Evolutionary conservation across 2,797 vertebrate species (phyloP).

Genomic region (Aselliscus stoliczkanus): DNA sequence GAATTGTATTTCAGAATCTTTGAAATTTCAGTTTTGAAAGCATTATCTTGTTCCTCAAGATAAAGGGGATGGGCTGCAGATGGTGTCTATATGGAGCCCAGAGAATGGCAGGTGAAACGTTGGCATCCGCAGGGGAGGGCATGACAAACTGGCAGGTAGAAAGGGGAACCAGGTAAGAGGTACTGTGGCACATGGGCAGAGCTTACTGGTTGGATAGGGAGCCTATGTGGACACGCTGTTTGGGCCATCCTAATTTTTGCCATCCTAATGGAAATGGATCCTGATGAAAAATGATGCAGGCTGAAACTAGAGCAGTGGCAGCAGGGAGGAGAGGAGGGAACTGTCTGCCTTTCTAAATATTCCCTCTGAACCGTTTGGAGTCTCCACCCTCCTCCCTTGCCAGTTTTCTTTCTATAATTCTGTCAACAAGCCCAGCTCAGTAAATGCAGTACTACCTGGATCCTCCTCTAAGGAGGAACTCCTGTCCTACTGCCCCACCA

Average conservation of each 20-base stretch:
- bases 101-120: background rate
- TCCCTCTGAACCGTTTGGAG: background rate
- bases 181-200: background rate
- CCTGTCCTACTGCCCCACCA: background rate
- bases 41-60: background rate
- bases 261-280: background rate
- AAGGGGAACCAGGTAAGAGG: background rate
- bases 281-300: background rate
- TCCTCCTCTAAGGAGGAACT: background rate
- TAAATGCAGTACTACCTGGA: too few species aligned
- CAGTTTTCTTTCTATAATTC: background rate
- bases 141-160: background rate
- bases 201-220: background rate
- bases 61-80: background rate
- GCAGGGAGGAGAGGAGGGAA: background rate
- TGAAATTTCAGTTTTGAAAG: background rate
- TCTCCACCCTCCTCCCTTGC: background rate
- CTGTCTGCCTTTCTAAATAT: background rate
- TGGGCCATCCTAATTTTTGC: background rate
- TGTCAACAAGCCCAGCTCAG: background rate
- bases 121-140: background rate
- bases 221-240: rapidly evolving
- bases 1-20: background rate
- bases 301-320: background rate
- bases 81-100: background rate